Conservation (phyloP, 2,113 vertebrate species). For the Serinus canaria region DNA sequence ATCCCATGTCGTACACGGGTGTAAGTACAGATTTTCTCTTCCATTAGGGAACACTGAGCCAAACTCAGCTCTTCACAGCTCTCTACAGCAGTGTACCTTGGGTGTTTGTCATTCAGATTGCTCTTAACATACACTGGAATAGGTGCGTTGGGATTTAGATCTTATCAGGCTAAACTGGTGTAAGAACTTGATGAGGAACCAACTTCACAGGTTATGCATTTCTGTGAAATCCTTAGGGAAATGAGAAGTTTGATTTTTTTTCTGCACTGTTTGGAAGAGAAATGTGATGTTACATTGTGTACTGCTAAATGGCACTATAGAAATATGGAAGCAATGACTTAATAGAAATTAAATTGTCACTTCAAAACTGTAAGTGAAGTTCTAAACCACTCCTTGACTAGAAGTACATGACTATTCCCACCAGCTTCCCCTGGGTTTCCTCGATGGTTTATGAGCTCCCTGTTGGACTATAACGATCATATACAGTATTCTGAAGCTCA, state of each 20-base stretch:
- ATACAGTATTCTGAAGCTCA: neutral
- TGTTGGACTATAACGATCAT: neutral
- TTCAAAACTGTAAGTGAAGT: neutral
- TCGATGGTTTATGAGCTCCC: neutral
- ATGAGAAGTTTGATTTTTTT: neutral
- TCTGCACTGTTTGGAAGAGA: neutral
- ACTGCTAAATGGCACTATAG: neutral
- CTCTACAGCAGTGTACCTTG: neutral
- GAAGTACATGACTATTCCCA: neutral
- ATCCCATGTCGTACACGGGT: neutral
- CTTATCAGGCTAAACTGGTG: neutral
- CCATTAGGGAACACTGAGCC: neutral
- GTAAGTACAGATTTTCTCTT: neutral
- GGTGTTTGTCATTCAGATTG: neutral
- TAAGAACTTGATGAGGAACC: neutral
- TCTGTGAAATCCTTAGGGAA: neutral
- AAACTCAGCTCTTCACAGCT: slow-evolving; percentile 9
- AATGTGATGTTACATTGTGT: neutral
- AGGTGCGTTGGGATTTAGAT: neutral
- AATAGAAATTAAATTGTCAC: neutral
- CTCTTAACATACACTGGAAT: neutral
- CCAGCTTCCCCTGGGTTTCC: neutral
- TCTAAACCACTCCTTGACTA: neutral
- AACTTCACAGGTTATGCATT: neutral
- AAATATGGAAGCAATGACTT: neutral